phyloP scores from a whole-genome alignment of 2,113 vertebrate species.

The Epinephelus cyanopodus region DNA sequence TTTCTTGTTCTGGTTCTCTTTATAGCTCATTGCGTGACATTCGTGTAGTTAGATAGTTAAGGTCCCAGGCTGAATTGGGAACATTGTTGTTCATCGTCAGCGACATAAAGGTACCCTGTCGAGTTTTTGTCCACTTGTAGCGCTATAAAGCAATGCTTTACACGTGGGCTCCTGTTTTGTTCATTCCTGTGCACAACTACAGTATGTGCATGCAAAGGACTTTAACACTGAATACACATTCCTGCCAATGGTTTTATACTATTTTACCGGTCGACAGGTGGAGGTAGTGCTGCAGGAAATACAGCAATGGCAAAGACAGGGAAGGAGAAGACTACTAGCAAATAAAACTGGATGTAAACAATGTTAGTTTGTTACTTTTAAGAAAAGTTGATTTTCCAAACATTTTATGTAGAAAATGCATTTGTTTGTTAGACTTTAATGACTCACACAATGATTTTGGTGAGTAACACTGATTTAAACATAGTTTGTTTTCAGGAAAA shows the following conservation, averaged over 20 bases:
- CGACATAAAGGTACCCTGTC: not conserved
- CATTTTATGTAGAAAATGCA: not conserved
- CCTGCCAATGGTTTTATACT: not conserved
- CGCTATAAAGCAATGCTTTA: not conserved
- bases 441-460: too few species aligned
- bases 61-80: too few species aligned
- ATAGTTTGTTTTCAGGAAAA: too few species aligned
- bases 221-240: too few species aligned
- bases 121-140: not conserved
- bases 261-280: not conserved
- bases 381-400: not conserved
- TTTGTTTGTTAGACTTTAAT: too few species aligned
- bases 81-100: not conserved
- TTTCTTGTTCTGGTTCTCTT: not conserved
- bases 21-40: too few species aligned
- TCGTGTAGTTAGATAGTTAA: too few species aligned
- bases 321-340: not conserved
- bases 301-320: too few species aligned
- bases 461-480: too few species aligned
- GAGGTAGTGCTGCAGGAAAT: too few species aligned
- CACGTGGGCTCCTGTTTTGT: not conserved
- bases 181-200: not conserved
- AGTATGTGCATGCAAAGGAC: not conserved
- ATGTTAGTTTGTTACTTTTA: not conserved
- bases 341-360: not conserved